These are phyloP conservation scores for Rhinolophus sinicus DNA, from an alignment of 2,113 vertebrate genomes.

Conservation along the genomic window DNA sequence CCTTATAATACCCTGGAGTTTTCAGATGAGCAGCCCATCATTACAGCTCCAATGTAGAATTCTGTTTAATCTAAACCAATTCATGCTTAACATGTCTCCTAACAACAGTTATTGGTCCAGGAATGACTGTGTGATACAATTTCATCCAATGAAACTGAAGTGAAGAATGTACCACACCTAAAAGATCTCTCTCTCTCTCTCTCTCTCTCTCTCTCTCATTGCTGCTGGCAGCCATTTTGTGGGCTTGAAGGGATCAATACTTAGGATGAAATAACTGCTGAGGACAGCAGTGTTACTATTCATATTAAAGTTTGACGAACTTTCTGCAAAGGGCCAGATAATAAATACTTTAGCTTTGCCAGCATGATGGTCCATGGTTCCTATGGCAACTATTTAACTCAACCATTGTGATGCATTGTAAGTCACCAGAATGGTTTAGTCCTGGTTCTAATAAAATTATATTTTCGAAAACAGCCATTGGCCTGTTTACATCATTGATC, in stretches of 20 bases:
- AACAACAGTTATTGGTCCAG: background rate
- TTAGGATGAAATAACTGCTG: conserved; percentile 25
- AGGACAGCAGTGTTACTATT: background rate
- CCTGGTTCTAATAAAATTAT: background rate
- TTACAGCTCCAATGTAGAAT: background rate
- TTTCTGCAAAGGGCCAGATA: background rate
- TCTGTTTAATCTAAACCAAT: background rate
- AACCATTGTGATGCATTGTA: background rate
- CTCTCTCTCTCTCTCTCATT: background rate
- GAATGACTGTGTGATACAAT: background rate
- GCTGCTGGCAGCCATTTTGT: background rate
- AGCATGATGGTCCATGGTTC: background rate
- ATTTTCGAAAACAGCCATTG: background rate
- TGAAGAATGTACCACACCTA: background rate
- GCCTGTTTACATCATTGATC: conserved; percentile 19
- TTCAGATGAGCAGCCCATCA: background rate
- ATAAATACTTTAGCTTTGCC: background rate
- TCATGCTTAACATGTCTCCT: background rate
- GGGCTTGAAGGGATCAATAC: background rate
- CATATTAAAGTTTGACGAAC: background rate
- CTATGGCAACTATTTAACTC: background rate
- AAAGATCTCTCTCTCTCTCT: background rate
- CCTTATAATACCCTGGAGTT: background rate
- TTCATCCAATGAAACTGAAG: background rate
- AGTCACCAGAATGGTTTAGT: background rate